Base-by-base conservation (phyloP, 2,888 invertebrate genomes). In the Polydesmus complanatus region DNA sequence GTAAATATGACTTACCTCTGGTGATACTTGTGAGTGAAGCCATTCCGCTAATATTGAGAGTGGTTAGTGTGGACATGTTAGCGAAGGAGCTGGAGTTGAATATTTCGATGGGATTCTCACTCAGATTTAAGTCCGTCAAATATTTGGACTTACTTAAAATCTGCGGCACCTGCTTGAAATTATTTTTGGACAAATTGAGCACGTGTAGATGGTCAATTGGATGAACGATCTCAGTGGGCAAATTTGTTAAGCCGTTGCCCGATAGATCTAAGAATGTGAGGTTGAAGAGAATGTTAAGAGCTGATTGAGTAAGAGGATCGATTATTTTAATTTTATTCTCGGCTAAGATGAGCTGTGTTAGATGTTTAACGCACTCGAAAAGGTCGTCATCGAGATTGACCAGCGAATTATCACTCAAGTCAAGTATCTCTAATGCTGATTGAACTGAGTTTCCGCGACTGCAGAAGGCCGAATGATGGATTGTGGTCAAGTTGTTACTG, bases 341-440 rank as follows among this genome's bases (percentile, higher is more conserved):
- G 5, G 18, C 1, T 18, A 61, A 52, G 5, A n/a, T 14, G 22
- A 61, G 47, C 18, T 61, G 27, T 37, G 22, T 22, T 18, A 61
- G 53, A 21, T 51, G 5, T 11, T 18, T 22, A 23, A 37, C 18
- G 19, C 25, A 21, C 27, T 57, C 27, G 48, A 61, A 61, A 1
- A 52, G 19, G 23, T 61, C 61, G n/a, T 61, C 55, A 25, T 56
- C 52, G 21, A 61, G 26, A 21, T 27, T n/a, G 51, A 19, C 5
- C 3, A 61, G 18, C n/a, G 50, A 49, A 57, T 61, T 61, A 37
- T 52, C 25, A 27, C 56, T 56, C 25, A 61, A 48, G 37, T 61
- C 61, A n/a, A 61, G 53, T 21, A 57, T 19, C 37, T 61, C 61
- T 5, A 61, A 19, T 23, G 23, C 14, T 18, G 25, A 8, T 22